These are phyloP conservation scores for Anas platyrhynchos DNA, from an alignment of 2,113 vertebrate species.

Conservation along the genomic window DNA sequence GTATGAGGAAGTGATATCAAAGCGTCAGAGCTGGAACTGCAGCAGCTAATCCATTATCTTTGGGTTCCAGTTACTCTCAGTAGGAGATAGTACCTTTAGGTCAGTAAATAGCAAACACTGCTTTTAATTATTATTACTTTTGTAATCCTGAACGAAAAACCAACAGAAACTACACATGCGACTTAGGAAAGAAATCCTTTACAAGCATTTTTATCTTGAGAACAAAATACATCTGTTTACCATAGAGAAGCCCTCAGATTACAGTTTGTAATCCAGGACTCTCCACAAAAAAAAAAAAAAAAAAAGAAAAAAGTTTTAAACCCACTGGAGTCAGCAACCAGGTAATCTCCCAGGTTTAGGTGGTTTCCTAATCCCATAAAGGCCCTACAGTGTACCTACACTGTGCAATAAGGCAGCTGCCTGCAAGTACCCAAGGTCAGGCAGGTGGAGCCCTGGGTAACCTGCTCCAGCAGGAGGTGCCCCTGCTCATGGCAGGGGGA, in stretches of 20 bases:
- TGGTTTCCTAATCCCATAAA: background rate
- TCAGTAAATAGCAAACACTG: background rate
- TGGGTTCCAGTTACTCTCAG: background rate
- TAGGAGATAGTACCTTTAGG: background rate
- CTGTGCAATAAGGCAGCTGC: background rate
- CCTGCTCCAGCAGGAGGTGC: no score
- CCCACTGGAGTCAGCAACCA: background rate
- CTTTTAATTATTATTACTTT: background rate
- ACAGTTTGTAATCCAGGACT: background rate
- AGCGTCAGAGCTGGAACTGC: background rate
- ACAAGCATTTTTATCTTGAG: background rate
- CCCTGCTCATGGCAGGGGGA: no score
- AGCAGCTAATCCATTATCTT: background rate
- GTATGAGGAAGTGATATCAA: background rate
- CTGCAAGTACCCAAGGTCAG: no score
- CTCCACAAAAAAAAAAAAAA: background rate
- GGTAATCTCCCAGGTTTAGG: rapidly evolving
- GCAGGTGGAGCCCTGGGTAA: no score
- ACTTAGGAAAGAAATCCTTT: background rate
- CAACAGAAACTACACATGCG: background rate
- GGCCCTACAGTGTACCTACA: background rate
- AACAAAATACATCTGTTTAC: background rate
- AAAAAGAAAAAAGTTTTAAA: background rate
- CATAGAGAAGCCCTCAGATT: background rate
- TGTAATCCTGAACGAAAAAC: background rate